Conservation (phyloP, 1,140 invertebrate species). For the Drosophila yakuba region DNA sequence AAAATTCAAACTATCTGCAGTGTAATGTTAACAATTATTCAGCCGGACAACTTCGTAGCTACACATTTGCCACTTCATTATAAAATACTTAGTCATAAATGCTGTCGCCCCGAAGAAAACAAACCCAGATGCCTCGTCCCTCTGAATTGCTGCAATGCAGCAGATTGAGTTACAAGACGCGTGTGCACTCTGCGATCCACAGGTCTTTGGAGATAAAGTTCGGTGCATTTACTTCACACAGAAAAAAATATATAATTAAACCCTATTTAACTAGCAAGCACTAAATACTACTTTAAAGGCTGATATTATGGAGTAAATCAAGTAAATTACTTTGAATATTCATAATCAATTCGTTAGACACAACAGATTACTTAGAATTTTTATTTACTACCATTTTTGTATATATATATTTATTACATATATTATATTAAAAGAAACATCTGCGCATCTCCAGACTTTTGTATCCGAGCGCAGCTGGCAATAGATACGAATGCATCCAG, state of each 20-base stretch:
- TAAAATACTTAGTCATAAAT: conserved; percentile 73
- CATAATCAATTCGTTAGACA: no score
- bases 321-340: no score
- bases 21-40: conserved; percentile 50
- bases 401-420: no score
- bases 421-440: no score
- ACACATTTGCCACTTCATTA: conserved; percentile 76
- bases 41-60: conserved; percentile 32
- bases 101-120: conserved; percentile 42
- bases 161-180: conserved; percentile 51
- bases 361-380: no score
- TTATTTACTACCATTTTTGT: no score
- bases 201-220: conserved; percentile 26
- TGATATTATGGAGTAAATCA: no score
- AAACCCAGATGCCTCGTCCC: conserved; percentile 37
- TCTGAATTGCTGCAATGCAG: conserved; percentile 4
- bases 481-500: conserved; percentile 60
- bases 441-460: conserved; percentile 13
- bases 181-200: conserved; percentile 23
- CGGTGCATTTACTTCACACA: conserved; percentile 1
- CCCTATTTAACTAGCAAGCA: no score
- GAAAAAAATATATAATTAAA: not conserved
- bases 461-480: conserved; percentile 56
- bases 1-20: conserved; percentile 40
- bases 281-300: no score